Evolutionary conservation across 2,797 vertebrate genomes (phyloP).

Genomic region (Acomys russatus): DNA sequence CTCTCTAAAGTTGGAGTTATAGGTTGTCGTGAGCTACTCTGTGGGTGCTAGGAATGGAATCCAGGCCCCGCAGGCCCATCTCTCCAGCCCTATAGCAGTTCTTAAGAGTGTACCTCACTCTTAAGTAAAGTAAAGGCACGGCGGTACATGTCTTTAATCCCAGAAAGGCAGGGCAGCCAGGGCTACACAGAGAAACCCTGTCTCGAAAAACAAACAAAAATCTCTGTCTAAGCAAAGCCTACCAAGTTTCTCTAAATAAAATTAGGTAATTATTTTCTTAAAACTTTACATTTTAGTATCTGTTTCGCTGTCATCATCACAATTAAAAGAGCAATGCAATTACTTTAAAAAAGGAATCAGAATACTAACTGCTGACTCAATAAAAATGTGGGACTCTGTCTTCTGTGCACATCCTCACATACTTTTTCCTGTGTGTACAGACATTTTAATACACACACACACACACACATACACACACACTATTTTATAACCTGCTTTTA

Average conservation of each 20-base stretch:
- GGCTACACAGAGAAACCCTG: background rate
- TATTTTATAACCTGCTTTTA: slow-evolving; percentile 35
- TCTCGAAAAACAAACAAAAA: background rate
- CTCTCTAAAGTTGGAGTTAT: background rate
- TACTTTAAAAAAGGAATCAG: slow-evolving; percentile 44
- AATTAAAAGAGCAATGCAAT: slow-evolving; percentile 52
- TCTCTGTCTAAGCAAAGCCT: slow-evolving; percentile 53
- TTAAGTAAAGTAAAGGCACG: background rate
- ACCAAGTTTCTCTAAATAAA: slow-evolving; percentile 32
- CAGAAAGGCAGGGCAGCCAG: background rate
- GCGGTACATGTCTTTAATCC: background rate
- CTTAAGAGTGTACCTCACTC: background rate
- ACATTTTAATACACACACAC: slow-evolving; percentile 35
- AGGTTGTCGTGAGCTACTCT: background rate
- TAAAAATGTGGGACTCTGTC: background rate
- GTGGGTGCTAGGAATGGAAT: background rate
- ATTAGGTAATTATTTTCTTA: background rate
- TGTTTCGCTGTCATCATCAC: slow-evolving; percentile 54
- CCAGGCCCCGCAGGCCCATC: background rate
- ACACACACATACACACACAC: background rate
- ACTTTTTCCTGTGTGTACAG: slow-evolving; percentile 30
- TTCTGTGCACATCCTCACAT: slow-evolving; percentile 26
- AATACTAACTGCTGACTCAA: slow-evolving; percentile 47
- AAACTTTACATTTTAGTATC: slow-evolving; percentile 53
- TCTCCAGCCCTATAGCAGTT: background rate